phyloP scores from a whole-genome alignment of 2,797 vertebrate species.

The Phalanger gymnotis region DNA sequence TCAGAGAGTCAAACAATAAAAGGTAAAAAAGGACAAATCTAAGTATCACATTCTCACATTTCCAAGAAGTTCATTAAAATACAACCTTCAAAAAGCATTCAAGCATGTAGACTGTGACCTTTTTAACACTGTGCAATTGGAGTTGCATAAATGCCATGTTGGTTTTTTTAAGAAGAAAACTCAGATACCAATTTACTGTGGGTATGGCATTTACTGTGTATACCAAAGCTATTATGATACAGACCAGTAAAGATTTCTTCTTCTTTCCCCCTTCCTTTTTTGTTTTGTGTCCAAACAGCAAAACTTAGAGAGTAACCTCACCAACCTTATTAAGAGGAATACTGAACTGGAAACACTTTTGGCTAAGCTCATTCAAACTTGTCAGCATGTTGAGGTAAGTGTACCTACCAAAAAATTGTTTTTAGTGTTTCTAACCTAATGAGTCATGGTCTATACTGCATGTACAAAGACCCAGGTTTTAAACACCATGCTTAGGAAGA shows the following conservation, averaged over 20 bases:
- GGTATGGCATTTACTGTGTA: slow-evolving; percentile 30
- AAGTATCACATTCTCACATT: slow-evolving; percentile 22
- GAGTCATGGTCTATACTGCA: neutral
- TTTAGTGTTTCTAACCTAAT: neutral
- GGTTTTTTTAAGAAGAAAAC: slow-evolving; percentile 33
- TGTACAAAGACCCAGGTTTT: neutral
- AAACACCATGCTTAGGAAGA: neutral
- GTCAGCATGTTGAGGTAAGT: slow-evolving; percentile 98
- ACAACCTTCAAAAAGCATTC: slow-evolving; percentile 45
- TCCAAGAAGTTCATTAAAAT: slow-evolving; percentile 44
- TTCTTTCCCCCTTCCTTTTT: slow-evolving; percentile 66
- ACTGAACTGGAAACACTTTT: slow-evolving; percentile 98
- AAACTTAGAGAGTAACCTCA: slow-evolving; percentile 96
- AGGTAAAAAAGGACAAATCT: slow-evolving; percentile 12
- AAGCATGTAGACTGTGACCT: neutral
- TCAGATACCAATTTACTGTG: neutral
- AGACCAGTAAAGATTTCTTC: slow-evolving; percentile 46
- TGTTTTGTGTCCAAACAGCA: slow-evolving; percentile 88
- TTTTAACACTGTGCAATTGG: slow-evolving; percentile 47
- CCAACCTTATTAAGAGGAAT: slow-evolving; percentile 98
- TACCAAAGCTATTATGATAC: slow-evolving; percentile 29
- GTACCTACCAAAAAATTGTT: neutral
- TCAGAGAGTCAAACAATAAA: slow-evolving; percentile 10
- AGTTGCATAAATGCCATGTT: slow-evolving; percentile 12
- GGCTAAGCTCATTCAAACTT: slow-evolving; percentile 98